Conservation (phyloP, 2,888 invertebrate genomes). For the Calephelis perditalis region DNA sequence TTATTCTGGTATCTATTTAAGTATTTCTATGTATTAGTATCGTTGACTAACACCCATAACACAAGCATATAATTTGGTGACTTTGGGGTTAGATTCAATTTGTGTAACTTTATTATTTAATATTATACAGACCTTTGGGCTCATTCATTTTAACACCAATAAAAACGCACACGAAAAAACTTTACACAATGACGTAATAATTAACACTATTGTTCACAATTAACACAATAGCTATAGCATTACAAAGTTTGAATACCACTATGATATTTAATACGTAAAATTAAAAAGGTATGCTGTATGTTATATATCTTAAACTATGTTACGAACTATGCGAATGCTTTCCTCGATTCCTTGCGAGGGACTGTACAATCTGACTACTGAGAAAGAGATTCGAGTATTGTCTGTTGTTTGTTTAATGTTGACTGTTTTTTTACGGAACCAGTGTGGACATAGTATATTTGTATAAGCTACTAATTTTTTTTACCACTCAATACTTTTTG, state of each 20-base stretch:
- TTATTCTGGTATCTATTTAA: no score
- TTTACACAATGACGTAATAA: constrained; percentile 1
- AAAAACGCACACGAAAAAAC: neutral
- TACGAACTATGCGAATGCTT: neutral
- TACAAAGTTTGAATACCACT: neutral
- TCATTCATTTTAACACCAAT: neutral
- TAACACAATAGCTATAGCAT: neutral
- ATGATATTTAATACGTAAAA: neutral
- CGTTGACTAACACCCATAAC: no score
- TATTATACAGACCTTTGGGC: neutral
- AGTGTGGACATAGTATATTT: neutral
- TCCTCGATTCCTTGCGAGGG: neutral
- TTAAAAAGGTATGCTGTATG: no score
- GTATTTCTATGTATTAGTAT: no score
- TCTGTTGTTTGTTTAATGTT: neutral
- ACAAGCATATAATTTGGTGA: no score
- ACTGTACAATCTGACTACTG: neutral
- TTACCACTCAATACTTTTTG: no score
- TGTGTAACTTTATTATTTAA: no score
- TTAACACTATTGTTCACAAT: constrained; percentile 7
- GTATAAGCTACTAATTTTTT: neutral
- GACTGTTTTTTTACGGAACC: neutral
- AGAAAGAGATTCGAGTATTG: neutral
- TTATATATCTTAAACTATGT: neutral
- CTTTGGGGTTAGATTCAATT: no score